Evolutionary conservation across 1,140 invertebrate species (phyloP), one percentile per base, ranked within the genome.

Genomic region (Akabosia matsudoensis): DNA sequence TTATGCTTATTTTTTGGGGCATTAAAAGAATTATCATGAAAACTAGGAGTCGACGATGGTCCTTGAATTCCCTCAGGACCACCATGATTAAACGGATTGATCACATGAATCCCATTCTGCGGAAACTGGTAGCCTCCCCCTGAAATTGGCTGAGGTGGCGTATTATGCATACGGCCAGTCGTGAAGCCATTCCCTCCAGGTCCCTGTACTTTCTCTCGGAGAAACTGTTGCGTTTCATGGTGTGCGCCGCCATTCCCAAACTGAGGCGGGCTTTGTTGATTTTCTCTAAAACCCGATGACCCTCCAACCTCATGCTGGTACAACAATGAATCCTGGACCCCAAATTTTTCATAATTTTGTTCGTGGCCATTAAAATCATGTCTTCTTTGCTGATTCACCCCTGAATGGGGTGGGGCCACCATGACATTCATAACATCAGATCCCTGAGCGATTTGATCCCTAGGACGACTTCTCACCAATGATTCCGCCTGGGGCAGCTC

Each of bases 331-430:
- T 67, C 61, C n/a, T 67, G 24, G 1, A 67, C 61, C 10, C 30
- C 61, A 67, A 67, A 67, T 31, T 67, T 67, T 31, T 67, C 26
- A 67, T 16, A 67, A 30, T 30, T 67, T 28, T 67, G 24, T 67
- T 45, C n/a, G 14, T 7, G 4, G 54, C 7, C 14, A 61, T 61
- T 51, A 22, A 61, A 61, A 61, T 22, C 54, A 61, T 24, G 7
- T 3, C 14, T 14, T n/a, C 14, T n/a, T 22, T 61, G 4, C 7
- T n/a, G 7, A n/a, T 7, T 24, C 54, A 61, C 7, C 13, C 4
- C 54, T 18, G 37, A 45, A 16, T 7, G n/a, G 4, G 61, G 61
- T 67, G 61, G 61, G 3, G 61, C 54, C 14, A 56, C 13, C 61
- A 7, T 24, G 22, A 4, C 24, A 67, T 67, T 67, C 61, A 67